Evolutionary conservation across 2,888 invertebrate species (phyloP).

Genomic region (Linhomoeus sp.): DNA sequence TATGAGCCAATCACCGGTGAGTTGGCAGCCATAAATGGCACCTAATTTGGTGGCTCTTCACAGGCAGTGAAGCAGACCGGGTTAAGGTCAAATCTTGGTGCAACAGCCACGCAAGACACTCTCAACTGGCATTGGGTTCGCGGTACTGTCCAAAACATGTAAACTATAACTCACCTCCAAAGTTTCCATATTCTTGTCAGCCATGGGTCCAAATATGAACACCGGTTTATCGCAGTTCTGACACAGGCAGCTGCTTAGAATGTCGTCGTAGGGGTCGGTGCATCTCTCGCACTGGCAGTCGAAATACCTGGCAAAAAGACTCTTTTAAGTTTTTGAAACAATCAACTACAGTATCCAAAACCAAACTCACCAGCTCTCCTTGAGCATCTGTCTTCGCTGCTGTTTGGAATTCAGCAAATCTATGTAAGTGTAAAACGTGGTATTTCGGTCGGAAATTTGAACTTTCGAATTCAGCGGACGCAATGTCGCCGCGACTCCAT

Average conservation of each 20-base stretch:
- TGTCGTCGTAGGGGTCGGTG: slow-evolving; percentile 1
- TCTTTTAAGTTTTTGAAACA: too few relatives aligned
- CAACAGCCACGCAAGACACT: too few relatives aligned
- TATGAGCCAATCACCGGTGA: too few relatives aligned
- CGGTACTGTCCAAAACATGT: too few relatives aligned
- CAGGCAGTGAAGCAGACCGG: too few relatives aligned
- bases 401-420: slow-evolving; percentile 13
- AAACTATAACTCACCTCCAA: too few relatives aligned
- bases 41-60: too few relatives aligned
- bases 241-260: slow-evolving; percentile 9
- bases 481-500: slow-evolving; percentile 16
- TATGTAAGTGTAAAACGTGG: slow-evolving; percentile 25
- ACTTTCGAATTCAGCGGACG: slow-evolving; percentile 13
- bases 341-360: too few relatives aligned
- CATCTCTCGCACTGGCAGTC: slow-evolving; percentile 23
- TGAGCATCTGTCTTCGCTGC: slow-evolving; percentile 16
- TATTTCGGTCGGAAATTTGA: slow-evolving; percentile 15
- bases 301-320: slow-evolving; percentile 26
- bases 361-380: slow-evolving; percentile 3
- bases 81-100: too few relatives aligned
- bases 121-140: too few relatives aligned
- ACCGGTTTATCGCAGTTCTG: slow-evolving; percentile 12
- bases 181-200: too few relatives aligned
- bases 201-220: background rate
- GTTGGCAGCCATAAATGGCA: too few relatives aligned